A percentile compares a stretch with the other conserved stretches of the same genome.
phyloP scores from a whole-genome alignment of 2,113 vertebrate species.

The Sterrhoptilus dennistouni region DNA sequence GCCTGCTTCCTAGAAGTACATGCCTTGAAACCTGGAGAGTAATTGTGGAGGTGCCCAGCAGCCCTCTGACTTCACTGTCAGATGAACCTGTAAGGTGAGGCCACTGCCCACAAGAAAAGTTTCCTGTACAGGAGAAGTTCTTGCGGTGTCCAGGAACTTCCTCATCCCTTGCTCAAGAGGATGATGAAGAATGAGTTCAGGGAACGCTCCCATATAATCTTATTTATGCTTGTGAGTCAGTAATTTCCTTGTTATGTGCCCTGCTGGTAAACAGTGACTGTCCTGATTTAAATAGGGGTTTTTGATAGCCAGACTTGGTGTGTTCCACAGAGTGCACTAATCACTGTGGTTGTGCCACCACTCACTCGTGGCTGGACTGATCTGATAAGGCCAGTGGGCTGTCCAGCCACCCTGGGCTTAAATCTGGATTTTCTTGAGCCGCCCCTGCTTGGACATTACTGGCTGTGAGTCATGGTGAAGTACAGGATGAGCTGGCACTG shows the following conservation, averaged over 20 bases:
- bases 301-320: neutral
- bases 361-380: neutral
- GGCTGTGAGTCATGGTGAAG: conserved; percentile 9
- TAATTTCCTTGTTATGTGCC: conserved; percentile 12
- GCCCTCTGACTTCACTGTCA: neutral
- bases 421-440: neutral
- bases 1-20: neutral
- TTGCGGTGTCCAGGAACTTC: conserved; percentile 17
- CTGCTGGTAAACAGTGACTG: conserved; percentile 33
- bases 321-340: neutral
- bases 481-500: neutral
- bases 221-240: conserved; percentile 39
- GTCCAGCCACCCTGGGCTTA: neutral
- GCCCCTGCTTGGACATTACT: neutral
- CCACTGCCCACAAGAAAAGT: neutral
- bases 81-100: neutral
- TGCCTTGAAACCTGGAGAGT: neutral
- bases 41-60: neutral
- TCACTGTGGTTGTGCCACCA: neutral
- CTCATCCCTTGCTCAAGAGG: conserved; percentile 11
- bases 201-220: conserved; percentile 40
- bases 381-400: neutral
- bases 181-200: conserved; percentile 49
- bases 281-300: neutral
- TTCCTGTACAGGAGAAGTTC: neutral